These are phyloP conservation scores for Epizoanthus rinbou DNA, from an alignment of 92 coral and sea anemone genomes.

Conservation along the genomic window DNA sequence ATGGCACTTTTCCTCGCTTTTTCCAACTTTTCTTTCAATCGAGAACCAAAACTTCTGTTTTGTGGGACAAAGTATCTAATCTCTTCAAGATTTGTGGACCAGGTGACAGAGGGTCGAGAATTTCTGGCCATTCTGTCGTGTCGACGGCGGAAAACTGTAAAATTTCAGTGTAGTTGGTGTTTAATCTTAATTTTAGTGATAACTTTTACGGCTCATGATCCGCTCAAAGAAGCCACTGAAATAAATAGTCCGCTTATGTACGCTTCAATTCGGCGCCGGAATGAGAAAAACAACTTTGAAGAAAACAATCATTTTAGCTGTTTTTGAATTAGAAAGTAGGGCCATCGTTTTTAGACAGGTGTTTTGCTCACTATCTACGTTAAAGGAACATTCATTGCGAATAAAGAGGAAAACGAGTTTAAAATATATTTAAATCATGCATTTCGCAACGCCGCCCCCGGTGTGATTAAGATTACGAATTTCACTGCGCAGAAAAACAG, in stretches of 20 bases:
- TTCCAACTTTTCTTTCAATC: slow-evolving; percentile 27
- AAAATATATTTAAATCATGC: background rate
- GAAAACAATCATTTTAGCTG: slow-evolving; percentile 27
- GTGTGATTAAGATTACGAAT: background rate
- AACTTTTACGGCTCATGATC: background rate
- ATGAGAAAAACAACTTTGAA: slow-evolving; percentile 8
- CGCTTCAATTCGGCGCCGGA: background rate
- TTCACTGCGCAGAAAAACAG: too few species aligned
- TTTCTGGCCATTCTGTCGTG: slow-evolving; percentile 1
- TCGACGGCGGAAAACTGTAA: too few species aligned
- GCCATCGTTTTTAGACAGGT: slow-evolving; percentile 3
- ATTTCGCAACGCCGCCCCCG: background rate
- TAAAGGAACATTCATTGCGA: background rate
- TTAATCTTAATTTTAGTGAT: background rate
- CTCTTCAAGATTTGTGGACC: slow-evolving; percentile 40
- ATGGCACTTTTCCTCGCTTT: slow-evolving; percentile 24
- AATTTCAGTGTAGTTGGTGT: background rate
- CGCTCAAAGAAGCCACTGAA: background rate
- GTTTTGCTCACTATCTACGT: background rate
- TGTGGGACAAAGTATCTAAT: slow-evolving; percentile 21
- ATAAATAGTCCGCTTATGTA: background rate
- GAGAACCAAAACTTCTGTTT: slow-evolving; percentile 16
- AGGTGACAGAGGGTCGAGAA: slow-evolving; percentile 19
- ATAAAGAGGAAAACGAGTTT: background rate
- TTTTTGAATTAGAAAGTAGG: background rate